phyloP scores from a whole-genome alignment of 2,888 invertebrate genomes.

The Cephus pygmeus region DNA sequence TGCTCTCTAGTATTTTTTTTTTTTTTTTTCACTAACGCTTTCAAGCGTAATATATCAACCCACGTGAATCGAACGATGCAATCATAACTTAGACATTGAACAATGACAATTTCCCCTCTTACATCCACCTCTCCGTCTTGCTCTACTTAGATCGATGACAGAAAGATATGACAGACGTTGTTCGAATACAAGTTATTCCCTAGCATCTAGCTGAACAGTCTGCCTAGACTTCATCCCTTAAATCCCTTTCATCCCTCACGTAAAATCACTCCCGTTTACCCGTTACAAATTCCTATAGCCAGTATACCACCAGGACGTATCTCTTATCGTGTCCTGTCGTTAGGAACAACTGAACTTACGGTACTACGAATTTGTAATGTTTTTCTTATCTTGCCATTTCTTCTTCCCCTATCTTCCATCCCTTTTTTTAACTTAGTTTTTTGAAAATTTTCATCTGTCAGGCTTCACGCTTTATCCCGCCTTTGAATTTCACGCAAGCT shows the following conservation, averaged over 20 bases:
- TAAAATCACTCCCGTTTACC: not conserved
- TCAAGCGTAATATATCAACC: not conserved
- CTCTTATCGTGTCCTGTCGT: not conserved
- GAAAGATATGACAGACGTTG: not conserved
- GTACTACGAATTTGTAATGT: not conserved
- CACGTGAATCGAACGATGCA: not conserved
- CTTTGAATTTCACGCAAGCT: not conserved
- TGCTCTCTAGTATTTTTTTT: no score
- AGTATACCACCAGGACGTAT: not conserved
- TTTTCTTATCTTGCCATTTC: not conserved
- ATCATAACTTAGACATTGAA: not conserved
- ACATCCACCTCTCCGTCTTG: not conserved
- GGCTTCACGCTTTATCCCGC: not conserved
- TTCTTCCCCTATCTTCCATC: not conserved
- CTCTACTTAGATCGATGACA: not conserved
- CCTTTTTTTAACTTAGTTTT: not conserved
- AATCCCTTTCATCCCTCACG: not conserved
- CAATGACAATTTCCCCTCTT: not conserved
- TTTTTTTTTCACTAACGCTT: not conserved
- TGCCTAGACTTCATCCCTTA: not conserved
- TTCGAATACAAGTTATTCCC: not conserved
- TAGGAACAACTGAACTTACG: not conserved
- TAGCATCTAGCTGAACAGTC: not conserved
- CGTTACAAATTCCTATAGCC: not conserved
- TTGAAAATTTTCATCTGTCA: not conserved